Base-by-base conservation (phyloP, 2,113 vertebrate genomes). In the Clupea harengus region DNA sequence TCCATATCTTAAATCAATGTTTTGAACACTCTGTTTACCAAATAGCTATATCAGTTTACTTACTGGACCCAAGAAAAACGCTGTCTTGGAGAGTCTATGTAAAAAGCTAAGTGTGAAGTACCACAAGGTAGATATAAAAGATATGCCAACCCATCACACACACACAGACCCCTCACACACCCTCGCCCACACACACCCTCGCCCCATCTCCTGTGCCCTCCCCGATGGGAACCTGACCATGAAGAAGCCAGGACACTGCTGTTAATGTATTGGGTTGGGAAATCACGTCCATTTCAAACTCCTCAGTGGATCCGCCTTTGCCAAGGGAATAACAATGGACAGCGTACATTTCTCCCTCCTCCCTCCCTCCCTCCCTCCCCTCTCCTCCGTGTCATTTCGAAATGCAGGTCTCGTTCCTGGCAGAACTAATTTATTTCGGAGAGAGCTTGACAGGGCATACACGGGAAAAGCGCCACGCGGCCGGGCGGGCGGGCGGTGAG, bases 241-340 rank as follows among this genome's bases (percentile, higher is more conserved):
- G 28, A 13, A 28, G 25, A 67, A 18, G 32, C 17, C 72, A 17
- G 72, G 72, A 17, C 25, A 5, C 47, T 15, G 81, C 83, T 0
- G 44, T 89, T 88, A 88, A 91, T 85, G 81, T 50, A 87, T 64
- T 44, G 10, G 85, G 85, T 84, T 88, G 82, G 25, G 1, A 28
- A 86, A 83, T 64, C 44, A 44, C 47, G 85, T 88, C 83, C 52
- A 78, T 44, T 83, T 50, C 83, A 84, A 54, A 18, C 52, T 10
- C 25, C 72, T 39, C 72, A 6, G 13, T 4, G 9, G 13, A 32
- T 32, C 17, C 13, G 32, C 72, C 15, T 44, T 39, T 17, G 72
- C 32, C 72, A 32, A 72, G 50, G 17, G 50, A 39, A 67, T 20
- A 10, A 81, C 72, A 87, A 81, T 28, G 67, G 83, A 17, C 82